phyloP scores from a whole-genome alignment of 2,888 invertebrate species.

The Zygogramma bicolorata region DNA sequence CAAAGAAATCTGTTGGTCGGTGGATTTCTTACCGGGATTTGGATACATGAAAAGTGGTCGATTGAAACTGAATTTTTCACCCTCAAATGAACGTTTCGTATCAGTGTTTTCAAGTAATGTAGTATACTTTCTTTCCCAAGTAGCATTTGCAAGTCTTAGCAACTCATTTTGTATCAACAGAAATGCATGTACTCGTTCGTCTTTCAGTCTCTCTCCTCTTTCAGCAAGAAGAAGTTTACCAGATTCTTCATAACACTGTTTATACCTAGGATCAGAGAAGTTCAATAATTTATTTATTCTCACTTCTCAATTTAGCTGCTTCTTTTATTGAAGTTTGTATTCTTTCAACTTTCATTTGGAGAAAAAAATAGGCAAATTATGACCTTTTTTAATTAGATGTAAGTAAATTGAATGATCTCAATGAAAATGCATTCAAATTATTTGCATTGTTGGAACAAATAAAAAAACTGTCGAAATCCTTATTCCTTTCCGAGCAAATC shows the following conservation, averaged over 20 bases:
- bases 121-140: slow-evolving; percentile 86
- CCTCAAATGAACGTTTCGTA: slow-evolving; percentile 56
- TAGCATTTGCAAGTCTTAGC: slow-evolving; percentile 88
- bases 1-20: slow-evolving; percentile 61
- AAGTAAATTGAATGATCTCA: too few relatives aligned
- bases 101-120: slow-evolving; percentile 72
- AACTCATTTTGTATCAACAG: slow-evolving; percentile 94
- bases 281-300: too few relatives aligned
- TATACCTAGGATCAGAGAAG: slow-evolving; percentile 70
- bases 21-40: slow-evolving; percentile 64
- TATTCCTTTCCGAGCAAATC: too few relatives aligned
- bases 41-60: slow-evolving; percentile 63
- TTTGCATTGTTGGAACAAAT: too few relatives aligned
- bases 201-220: slow-evolving; percentile 80
- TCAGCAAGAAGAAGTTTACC: slow-evolving; percentile 82
- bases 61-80: slow-evolving; percentile 59
- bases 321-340: too few relatives aligned
- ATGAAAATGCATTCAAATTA: too few relatives aligned
- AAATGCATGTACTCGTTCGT: slow-evolving; percentile 94
- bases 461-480: too few relatives aligned
- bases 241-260: slow-evolving; percentile 93
- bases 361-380: too few relatives aligned
- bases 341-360: too few relatives aligned
- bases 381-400: too few relatives aligned
- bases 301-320: too few relatives aligned